Base-by-base conservation (phyloP, 2,797 vertebrate species). In the Enteromius anoplus region DNA sequence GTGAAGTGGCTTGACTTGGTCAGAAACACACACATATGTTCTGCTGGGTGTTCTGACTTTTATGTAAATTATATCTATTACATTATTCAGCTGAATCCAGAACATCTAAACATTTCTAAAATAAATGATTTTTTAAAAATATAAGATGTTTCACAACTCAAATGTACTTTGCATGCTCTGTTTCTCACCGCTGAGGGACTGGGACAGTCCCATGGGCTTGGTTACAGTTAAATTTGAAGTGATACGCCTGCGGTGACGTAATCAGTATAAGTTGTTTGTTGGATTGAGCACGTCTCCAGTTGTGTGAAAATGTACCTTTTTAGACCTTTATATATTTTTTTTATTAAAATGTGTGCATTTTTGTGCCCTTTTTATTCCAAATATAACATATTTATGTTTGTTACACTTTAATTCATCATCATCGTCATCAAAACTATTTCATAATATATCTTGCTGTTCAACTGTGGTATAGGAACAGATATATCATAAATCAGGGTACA, bases 181-280 rank as follows among this genome's bases (percentile, higher is more conserved):
- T 92, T 91, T 93, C 92, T 93, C 92, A 91, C 92, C 90, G 91
- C 94, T 89, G 92, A 92, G 88, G 89, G 92, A 87, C 91, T 91
- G 93, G 90, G 94, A 93, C 87, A 91, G 80, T 83, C 84, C 84
- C 77, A 37, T 14, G 29, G 42, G 40, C 21, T 51, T 19, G 15
- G 19, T 68, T 49, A 26, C 53, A 51, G 76, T 60, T 69, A 51
- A 60, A 62, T 69, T 80, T 53, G 62, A 84, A 84, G 37, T 69
- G 40, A 34, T n/a, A 60, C 45, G 10, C 76, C 53, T 80, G 45
- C 15, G n/a, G 23, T 70, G 53, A 70, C 26, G 21, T 51, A 23
- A 69, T 34, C 8, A 37, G 11, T 71, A 47, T 58, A 34, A 81
- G 55, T 72, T 71, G 21, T 81, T 72, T 49, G 69, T 42, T 76